Conservation (phyloP, 2,888 invertebrate genomes). For the Adelognathus sp. region DNA sequence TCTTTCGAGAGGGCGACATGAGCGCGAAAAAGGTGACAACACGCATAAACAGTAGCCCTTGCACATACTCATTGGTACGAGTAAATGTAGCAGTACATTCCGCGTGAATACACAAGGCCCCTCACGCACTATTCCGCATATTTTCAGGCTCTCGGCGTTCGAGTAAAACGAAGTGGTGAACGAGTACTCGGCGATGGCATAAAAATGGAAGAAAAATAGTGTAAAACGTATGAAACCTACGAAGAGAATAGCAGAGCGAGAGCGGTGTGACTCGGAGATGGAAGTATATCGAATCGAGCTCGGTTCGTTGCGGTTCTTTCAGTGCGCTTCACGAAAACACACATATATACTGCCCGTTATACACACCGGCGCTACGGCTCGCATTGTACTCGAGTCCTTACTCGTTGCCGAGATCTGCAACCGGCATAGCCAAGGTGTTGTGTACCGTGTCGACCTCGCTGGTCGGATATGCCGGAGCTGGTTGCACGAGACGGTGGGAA, state of each 20-base stretch:
- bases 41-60: background rate
- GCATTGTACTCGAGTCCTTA: conserved; percentile 40
- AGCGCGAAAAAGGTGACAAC: background rate
- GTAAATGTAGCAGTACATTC: too few species aligned
- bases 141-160: conserved; percentile 41
- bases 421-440: conserved; percentile 27
- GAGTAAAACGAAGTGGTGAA: conserved; percentile 23
- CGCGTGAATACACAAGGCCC: too few species aligned
- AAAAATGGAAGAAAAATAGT: conserved; percentile 37
- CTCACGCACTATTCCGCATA: background rate
- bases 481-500: background rate
- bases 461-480: conserved; percentile 4
- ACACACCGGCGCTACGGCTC: conserved; percentile 7
- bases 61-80: background rate
- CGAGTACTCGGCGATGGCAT: conserved; percentile 3
- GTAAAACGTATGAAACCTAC: conserved; percentile 21
- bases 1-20: too few species aligned
- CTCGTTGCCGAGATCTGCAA: background rate
- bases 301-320: conserved; percentile 48
- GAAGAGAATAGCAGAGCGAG: background rate
- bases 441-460: conserved; percentile 47
- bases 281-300: conserved; percentile 55
- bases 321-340: background rate
- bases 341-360: conserved; percentile 10
- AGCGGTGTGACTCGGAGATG: background rate